These are phyloP conservation scores for Dryobates pubescens DNA, from an alignment of 2,797 vertebrate genomes.

Conservation along the genomic window DNA sequence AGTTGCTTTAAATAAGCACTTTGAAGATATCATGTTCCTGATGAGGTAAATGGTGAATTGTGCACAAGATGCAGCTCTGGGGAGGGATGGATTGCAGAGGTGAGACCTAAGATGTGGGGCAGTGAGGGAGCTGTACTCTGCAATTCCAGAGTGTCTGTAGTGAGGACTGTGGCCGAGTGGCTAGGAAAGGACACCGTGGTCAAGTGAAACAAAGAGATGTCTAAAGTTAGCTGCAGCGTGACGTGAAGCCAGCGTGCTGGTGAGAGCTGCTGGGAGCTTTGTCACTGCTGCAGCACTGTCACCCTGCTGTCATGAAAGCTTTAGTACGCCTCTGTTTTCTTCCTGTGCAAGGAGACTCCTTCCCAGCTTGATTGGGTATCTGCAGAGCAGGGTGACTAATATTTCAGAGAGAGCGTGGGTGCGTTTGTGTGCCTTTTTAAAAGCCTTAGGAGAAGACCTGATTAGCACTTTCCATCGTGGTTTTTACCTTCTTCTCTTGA, in stretches of 20 bases:
- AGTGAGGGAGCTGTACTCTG: background rate
- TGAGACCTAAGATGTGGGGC: background rate
- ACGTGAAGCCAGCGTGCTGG: background rate
- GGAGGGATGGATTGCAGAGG: background rate
- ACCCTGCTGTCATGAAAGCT: background rate
- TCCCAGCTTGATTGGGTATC: background rate
- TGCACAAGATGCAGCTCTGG: background rate
- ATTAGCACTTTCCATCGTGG: background rate
- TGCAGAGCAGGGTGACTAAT: background rate
- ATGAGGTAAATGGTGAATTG: background rate
- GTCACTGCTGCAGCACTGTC: background rate
- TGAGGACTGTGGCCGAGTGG: background rate
- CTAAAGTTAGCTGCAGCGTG: background rate
- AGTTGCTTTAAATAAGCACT: conserved; percentile 14
- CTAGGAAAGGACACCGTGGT: background rate
- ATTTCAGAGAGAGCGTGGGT: background rate
- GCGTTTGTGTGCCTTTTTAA: background rate
- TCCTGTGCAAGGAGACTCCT: background rate
- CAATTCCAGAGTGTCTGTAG: background rate
- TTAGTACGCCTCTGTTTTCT: background rate
- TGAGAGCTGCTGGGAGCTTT: background rate
- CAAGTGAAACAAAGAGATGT: background rate
- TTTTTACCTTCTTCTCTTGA: background rate
- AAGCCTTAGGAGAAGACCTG: background rate
- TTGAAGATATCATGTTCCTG: background rate